A percentile compares a stretch with the other conserved stretches of the same genome.
phyloP scores from a whole-genome alignment of 2,797 vertebrate genomes.

The Scomberomorus guttatus region DNA sequence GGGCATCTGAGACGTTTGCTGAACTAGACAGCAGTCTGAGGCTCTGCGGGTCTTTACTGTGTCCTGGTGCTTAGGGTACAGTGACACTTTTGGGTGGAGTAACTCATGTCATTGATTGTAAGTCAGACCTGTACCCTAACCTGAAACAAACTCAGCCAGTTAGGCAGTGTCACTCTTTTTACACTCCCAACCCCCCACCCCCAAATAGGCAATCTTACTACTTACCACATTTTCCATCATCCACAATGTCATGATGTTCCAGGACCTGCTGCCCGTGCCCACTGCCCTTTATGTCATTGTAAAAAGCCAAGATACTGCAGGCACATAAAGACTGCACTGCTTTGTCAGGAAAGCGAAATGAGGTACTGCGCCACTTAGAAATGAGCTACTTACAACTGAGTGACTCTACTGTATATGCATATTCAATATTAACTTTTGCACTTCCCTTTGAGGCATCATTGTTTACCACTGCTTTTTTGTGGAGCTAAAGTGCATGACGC shows the following conservation, averaged over 20 bases:
- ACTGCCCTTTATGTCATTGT: conserved; percentile 7
- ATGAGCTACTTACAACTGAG: conserved; percentile 18
- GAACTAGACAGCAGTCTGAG: not conserved
- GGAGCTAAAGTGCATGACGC: conserved; percentile 49
- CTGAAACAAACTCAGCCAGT: not conserved
- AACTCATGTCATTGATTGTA: no score
- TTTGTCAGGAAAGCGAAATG: conserved; percentile 7
- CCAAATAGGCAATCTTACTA: not conserved
- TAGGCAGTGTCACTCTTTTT: no score
- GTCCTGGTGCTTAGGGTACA: no score
- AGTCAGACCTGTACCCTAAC: not conserved
- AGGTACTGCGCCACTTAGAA: conserved; percentile 14
- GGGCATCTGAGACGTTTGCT: not conserved
- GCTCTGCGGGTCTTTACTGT: no score
- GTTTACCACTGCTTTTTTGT: conserved; percentile 31
- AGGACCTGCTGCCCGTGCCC: conserved; percentile 21
- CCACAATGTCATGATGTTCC: conserved; percentile 39
- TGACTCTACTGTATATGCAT: conserved; percentile 24
- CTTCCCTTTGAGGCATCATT: conserved; percentile 42
- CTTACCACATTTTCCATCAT: conserved; percentile 28
- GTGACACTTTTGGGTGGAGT: no score
- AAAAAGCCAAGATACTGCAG: conserved; percentile 11
- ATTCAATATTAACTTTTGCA: conserved; percentile 30
- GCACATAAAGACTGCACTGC: not conserved
- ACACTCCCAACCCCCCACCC: no score